These are phyloP conservation scores for Steinernema feltiae DNA, from an alignment of 1,140 invertebrate species.

Conservation along the genomic window DNA sequence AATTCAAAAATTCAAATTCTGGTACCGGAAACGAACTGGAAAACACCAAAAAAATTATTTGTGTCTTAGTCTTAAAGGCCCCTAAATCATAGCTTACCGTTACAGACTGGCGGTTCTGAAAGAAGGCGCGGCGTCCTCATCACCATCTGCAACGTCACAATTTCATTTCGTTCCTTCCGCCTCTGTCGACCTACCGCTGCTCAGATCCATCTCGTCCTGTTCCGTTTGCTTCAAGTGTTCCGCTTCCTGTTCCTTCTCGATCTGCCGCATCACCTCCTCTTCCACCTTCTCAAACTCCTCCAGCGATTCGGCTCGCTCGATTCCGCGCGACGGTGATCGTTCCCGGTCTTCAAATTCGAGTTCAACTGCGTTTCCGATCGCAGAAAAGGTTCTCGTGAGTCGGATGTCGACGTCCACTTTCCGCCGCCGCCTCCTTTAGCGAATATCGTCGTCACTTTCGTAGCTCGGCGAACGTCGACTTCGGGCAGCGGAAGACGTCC, in stretches of 20 bases:
- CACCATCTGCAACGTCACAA: not conserved
- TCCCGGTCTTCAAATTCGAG: conserved; percentile 2
- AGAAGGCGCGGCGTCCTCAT: not conserved
- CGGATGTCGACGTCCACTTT: not conserved
- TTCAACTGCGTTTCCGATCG: not conserved
- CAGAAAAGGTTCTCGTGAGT: not conserved
- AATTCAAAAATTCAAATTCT: too few species aligned
- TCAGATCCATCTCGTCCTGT: not conserved
- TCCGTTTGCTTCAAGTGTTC: not conserved
- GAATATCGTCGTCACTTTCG: conserved; percentile 9
- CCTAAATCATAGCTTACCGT: not conserved
- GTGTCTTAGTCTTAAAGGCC: not conserved
- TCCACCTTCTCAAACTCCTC: conserved; percentile 8
- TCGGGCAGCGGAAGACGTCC: conserved; percentile 2
- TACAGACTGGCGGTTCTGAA: not conserved
- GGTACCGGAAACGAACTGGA: too few species aligned
- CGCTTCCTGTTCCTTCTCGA: not conserved
- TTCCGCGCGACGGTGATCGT: not conserved
- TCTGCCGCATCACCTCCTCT: conserved; percentile 8
- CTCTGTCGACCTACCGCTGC: not conserved
- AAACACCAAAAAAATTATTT: too few species aligned
- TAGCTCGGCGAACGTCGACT: not conserved
- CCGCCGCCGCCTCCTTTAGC: not conserved
- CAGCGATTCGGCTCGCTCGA: not conserved
- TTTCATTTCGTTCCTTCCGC: not conserved